A percentile compares a stretch with the other conserved stretches of the same genome.
Conservation (phyloP, 1,140 invertebrate species). For the Andrena cerasifolii region DNA sequence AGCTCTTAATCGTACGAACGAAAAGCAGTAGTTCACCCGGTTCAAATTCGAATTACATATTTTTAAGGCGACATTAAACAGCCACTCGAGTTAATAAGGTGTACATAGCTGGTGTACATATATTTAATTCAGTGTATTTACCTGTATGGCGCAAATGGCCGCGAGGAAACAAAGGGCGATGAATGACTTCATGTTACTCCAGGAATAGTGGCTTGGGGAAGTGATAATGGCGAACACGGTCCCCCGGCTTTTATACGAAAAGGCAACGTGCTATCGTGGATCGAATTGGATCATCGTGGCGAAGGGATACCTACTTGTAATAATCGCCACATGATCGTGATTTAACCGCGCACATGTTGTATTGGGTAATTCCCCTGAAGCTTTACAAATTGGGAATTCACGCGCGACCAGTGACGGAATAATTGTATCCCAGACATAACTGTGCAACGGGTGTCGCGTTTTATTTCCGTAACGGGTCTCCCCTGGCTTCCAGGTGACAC, state of each 20-base stretch:
- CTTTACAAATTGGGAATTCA: neutral
- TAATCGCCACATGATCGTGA: neutral
- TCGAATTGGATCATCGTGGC: neutral
- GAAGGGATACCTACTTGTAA: neutral
- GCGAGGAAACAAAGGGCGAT: neutral
- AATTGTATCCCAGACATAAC: neutral
- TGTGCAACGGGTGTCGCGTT: neutral
- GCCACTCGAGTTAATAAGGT: neutral
- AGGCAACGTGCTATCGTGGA: neutral
- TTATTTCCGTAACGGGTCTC: constrained; percentile 11
- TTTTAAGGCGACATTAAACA: neutral
- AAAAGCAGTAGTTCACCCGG: too few relatives aligned
- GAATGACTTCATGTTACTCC: constrained; percentile 13
- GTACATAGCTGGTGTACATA: too few relatives aligned
- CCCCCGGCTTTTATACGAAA: constrained; percentile 2
- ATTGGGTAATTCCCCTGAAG: neutral
- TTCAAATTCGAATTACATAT: neutral
- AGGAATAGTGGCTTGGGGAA: neutral
- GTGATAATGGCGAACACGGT: neutral
- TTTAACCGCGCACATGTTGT: neutral
- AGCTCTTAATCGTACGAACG: too few relatives aligned
- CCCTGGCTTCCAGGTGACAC: too few relatives aligned
- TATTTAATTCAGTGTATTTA: too few relatives aligned
- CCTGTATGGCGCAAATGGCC: constrained; percentile 18
- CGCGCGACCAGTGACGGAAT: neutral